Evolutionary conservation across 2,888 invertebrate species (phyloP).

Genomic region (Luperina testacea): DNA sequence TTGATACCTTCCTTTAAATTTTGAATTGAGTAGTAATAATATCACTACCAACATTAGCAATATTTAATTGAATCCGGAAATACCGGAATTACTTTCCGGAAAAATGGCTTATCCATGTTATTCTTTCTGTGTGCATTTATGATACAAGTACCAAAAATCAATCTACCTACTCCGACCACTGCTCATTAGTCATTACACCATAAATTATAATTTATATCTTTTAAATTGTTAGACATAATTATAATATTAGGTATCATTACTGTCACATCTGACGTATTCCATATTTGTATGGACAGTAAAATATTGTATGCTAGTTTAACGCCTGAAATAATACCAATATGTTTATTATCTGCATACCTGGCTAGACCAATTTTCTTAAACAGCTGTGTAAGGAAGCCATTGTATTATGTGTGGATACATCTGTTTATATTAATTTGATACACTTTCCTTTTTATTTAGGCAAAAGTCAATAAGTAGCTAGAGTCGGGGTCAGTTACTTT

Average conservation of each 20-base stretch:
- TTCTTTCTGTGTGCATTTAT: no score
- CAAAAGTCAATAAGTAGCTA: background rate
- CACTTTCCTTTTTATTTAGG: background rate
- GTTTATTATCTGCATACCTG: background rate
- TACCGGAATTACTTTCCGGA: no score
- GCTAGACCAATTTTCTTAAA: background rate
- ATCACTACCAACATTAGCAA: no score
- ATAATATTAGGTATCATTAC: constrained; percentile 13
- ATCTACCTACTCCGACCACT: no score
- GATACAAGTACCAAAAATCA: no score
- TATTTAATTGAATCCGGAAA: no score
- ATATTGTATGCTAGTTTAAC: background rate
- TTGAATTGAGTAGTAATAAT: no score
- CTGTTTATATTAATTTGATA: constrained; percentile 13
- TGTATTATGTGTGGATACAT: constrained; percentile 1
- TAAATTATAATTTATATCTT: constrained; percentile 38
- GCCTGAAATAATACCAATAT: constrained; percentile 5
- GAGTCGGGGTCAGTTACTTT: background rate
- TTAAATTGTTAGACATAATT: constrained; percentile 39
- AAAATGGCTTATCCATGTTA: no score
- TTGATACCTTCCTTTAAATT: no score
- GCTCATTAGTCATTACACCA: constrained; percentile 1
- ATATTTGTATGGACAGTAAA: background rate
- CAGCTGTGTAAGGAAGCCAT: constrained; percentile 3
- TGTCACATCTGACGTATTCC: constrained; percentile 14